A percentile compares a stretch with the other conserved stretches of the same genome.
Evolutionary conservation across 2,113 vertebrate species (phyloP).

Genomic region (Oxyruncus cristatus): DNA sequence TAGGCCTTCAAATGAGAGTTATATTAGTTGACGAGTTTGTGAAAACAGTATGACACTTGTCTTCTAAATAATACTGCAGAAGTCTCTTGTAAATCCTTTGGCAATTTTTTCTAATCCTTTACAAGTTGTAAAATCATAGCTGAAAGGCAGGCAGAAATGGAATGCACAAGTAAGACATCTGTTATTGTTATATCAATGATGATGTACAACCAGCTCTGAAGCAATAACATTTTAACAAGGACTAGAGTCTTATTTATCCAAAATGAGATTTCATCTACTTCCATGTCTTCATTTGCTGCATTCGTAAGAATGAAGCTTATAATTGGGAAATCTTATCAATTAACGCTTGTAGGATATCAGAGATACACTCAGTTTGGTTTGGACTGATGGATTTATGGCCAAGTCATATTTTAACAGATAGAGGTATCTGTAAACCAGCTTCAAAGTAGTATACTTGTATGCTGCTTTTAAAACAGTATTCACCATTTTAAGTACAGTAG

Average conservation of each 20-base stretch:
- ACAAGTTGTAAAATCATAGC: slow-evolving; percentile 71
- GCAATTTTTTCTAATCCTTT: slow-evolving; percentile 73
- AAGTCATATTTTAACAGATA: background rate
- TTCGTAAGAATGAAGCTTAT: slow-evolving; percentile 73
- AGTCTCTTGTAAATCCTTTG: slow-evolving; percentile 70
- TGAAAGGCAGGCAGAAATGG: slow-evolving; percentile 71
- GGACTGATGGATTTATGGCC: slow-evolving; percentile 54
- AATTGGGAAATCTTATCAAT: slow-evolving; percentile 70
- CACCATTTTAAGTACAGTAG: background rate
- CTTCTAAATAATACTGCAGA: slow-evolving; percentile 66
- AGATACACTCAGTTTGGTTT: slow-evolving; percentile 59
- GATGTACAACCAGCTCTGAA: slow-evolving; percentile 71
- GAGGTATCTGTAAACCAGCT: background rate
- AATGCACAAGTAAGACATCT: slow-evolving; percentile 74
- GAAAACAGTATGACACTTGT: slow-evolving; percentile 66
- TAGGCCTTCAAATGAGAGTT: slow-evolving; percentile 8
- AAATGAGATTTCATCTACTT: slow-evolving; percentile 69
- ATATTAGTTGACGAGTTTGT: slow-evolving; percentile 55
- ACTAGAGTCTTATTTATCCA: slow-evolving; percentile 74
- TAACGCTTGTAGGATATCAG: slow-evolving; percentile 61
- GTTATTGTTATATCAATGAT: slow-evolving; percentile 77
- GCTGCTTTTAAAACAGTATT: background rate
- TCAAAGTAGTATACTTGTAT: background rate
- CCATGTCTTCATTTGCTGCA: slow-evolving; percentile 61
- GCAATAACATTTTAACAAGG: slow-evolving; percentile 74